These are phyloP conservation scores for Triplophysa rosa DNA, from an alignment of 2,113 vertebrate genomes.

Conservation along the genomic window DNA sequence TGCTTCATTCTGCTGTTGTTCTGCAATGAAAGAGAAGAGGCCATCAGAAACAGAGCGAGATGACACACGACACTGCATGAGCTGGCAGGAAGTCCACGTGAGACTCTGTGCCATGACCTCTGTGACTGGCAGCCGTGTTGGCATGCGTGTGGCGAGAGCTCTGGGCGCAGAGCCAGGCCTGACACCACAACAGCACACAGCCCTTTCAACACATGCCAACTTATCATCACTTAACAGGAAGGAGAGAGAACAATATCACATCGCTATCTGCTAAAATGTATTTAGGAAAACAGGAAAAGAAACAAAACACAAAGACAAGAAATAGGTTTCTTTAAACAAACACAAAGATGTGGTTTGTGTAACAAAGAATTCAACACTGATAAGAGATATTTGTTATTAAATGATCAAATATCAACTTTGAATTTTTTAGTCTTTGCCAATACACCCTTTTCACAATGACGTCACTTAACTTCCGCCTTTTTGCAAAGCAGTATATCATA, in stretches of 20 bases:
- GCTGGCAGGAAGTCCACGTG: constrained; percentile 69
- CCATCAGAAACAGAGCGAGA: constrained; percentile 35
- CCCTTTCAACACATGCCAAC: constrained; percentile 88
- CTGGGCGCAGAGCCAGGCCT: constrained; percentile 77
- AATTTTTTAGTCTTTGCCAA: no score
- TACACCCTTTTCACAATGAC: no score
- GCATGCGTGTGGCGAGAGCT: constrained; percentile 75
- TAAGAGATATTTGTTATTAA: no score
- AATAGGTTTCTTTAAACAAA: no score
- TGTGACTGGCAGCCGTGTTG: constrained; percentile 75
- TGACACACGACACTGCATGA: constrained; percentile 68
- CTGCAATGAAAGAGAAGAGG: constrained; percentile 71
- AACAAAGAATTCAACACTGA: no score
- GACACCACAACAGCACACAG: constrained; percentile 78
- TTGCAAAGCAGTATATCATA: no score
- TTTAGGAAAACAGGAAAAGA: not conserved
- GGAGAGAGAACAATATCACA: constrained; percentile 60
- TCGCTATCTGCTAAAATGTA: constrained; percentile 73
- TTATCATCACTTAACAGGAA: constrained; percentile 90
- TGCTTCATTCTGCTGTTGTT: constrained; percentile 85
- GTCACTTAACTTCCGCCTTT: no score
- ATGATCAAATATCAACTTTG: no score
- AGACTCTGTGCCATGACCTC: constrained; percentile 76
- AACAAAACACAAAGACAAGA: constrained; percentile 26
- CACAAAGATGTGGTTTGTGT: no score